Conservation (phyloP, 2,888 invertebrate species). For the Drosophila dives region DNA sequence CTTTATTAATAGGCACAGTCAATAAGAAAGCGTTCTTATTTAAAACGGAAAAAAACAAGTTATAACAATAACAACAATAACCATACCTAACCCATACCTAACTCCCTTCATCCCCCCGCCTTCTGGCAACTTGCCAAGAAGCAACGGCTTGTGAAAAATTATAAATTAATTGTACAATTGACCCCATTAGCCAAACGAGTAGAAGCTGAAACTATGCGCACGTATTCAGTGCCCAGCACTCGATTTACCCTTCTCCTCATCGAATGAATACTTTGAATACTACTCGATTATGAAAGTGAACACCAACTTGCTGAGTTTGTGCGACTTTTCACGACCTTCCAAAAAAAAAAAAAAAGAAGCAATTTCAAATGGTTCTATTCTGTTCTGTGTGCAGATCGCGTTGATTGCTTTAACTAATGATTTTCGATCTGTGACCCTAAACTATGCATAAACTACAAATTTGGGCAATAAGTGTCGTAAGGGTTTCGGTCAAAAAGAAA, state of each 20-base stretch:
- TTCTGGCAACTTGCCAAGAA: slow-evolving; percentile 27
- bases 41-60: not conserved
- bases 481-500: not conserved
- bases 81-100: slow-evolving; percentile 1
- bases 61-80: not conserved
- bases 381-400: slow-evolving; percentile 29
- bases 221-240: slow-evolving; percentile 17
- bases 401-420: slow-evolving; percentile 57
- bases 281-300: slow-evolving; percentile 13
- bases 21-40: not conserved
- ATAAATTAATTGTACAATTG: slow-evolving; percentile 71
- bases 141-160: slow-evolving; percentile 48
- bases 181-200: slow-evolving; percentile 56
- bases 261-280: slow-evolving; percentile 33
- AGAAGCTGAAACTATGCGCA: slow-evolving; percentile 34
- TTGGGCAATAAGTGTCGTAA: slow-evolving; percentile 4
- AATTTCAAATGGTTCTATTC: slow-evolving; percentile 10
- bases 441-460: slow-evolving; percentile 24
- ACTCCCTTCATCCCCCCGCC: not conserved
- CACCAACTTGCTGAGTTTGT: slow-evolving; percentile 38
- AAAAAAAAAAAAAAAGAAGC: slow-evolving; percentile 9
- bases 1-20: not conserved
- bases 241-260: slow-evolving; percentile 3
- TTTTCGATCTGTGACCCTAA: slow-evolving; percentile 51
- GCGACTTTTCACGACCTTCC: slow-evolving; percentile 48